A percentile compares a stretch with the other conserved stretches of the same genome.
These are phyloP conservation scores for Lagenorhynchus albirostris DNA, from an alignment of 2,113 vertebrate genomes.

Conservation along the genomic window DNA sequence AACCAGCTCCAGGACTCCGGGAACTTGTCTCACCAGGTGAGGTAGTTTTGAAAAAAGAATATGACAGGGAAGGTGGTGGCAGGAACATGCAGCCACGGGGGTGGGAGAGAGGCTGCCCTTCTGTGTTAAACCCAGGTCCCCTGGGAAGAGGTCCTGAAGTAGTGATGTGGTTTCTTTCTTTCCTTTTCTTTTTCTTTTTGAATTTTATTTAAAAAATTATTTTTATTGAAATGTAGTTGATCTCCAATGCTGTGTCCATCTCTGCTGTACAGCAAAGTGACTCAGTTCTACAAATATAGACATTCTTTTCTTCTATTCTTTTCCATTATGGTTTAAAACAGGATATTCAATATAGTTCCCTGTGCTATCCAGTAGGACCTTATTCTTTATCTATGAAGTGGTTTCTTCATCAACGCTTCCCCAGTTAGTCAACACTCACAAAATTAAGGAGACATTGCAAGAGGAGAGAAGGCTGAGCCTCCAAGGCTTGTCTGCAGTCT, in stretches of 20 bases:
- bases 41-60: neutral
- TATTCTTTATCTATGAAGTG: neutral
- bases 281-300: too few relatives aligned
- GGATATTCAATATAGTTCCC: too few relatives aligned
- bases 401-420: slow-evolving; percentile 53
- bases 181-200: too few relatives aligned
- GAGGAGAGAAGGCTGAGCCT: neutral
- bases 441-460: slow-evolving; percentile 31
- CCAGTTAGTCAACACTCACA: slow-evolving; percentile 43
- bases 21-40: neutral
- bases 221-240: too few relatives aligned
- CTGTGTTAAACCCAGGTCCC: neutral
- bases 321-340: too few relatives aligned
- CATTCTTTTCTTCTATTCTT: too few relatives aligned
- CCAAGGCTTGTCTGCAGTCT: neutral
- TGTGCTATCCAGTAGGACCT: neutral
- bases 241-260: too few relatives aligned
- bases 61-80: neutral
- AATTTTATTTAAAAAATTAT: too few relatives aligned
- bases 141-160: neutral
- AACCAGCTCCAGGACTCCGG: neutral
- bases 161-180: neutral
- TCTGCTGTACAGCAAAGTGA: too few relatives aligned
- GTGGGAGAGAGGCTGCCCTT: neutral
- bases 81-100: neutral